Evolutionary conservation across 2,113 vertebrate genomes (phyloP).

Genomic region (Antidorcas marsupialis): DNA sequence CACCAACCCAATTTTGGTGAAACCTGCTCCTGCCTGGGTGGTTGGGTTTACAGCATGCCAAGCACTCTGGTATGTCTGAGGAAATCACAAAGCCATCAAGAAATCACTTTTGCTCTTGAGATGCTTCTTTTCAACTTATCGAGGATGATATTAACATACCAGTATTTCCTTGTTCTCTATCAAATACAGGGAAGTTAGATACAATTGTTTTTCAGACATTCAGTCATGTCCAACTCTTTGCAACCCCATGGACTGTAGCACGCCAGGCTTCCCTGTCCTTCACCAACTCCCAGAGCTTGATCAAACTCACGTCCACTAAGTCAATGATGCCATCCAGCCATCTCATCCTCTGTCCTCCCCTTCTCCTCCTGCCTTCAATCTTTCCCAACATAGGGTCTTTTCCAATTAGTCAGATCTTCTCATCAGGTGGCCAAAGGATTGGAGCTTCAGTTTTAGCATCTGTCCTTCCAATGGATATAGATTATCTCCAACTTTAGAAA

Average conservation of each 20-base stretch:
- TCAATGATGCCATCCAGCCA: background rate
- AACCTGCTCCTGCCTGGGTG: background rate
- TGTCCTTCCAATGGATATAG: background rate
- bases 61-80: background rate
- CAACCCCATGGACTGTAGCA: background rate
- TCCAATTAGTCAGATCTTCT: background rate
- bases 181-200: background rate
- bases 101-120: background rate
- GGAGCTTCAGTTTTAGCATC: background rate
- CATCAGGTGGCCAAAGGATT: background rate
- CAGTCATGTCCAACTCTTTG: background rate
- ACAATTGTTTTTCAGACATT: background rate
- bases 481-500: background rate
- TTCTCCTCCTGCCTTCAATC: background rate
- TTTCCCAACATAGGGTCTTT: background rate
- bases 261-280: background rate
- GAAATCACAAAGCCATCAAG: background rate
- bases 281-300: background rate
- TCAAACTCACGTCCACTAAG: background rate
- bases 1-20: fast-evolving
- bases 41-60: fast-evolving
- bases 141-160: background rate
- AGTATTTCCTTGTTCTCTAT: background rate
- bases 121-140: background rate
- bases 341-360: background rate